A percentile compares a stretch with the other conserved stretches of the same genome.
These are phyloP conservation scores for Scaptodrosophila latifasciaeformis DNA, from an alignment of 2,888 invertebrate genomes.

Conservation along the genomic window DNA sequence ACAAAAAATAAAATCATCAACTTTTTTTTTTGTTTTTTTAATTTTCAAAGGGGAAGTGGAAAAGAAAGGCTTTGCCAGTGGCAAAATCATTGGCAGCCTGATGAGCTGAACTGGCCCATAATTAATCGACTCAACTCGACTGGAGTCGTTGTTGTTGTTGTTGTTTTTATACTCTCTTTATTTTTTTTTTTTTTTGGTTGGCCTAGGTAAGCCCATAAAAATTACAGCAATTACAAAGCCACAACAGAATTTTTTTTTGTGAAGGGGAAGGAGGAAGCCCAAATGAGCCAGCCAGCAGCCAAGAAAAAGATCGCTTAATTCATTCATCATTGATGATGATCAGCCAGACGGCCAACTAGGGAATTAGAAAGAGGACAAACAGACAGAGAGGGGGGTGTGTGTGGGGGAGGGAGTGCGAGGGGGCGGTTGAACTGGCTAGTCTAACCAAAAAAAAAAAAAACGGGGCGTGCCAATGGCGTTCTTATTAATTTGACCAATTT, in stretches of 20 bases:
- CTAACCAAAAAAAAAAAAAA: background rate
- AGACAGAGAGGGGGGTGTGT: background rate
- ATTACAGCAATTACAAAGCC: conserved; percentile 61
- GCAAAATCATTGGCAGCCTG: too few species aligned
- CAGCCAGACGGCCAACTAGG: conserved; percentile 2
- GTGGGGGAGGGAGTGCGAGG: conserved; percentile 7
- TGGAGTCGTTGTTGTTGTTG: too few species aligned
- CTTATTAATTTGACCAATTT: conserved; percentile 63
- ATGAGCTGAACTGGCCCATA: background rate
- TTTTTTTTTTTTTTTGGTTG: too few species aligned
- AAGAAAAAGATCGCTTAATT: conserved; percentile 53
- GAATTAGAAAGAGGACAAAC: background rate
- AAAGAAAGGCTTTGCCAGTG: too few species aligned
- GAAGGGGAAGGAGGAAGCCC: too few species aligned
- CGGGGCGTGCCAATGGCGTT: conserved; percentile 63
- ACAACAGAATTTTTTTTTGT: too few species aligned
- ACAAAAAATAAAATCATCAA: background rate
- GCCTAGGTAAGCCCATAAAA: conserved; percentile 34
- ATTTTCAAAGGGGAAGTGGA: too few species aligned
- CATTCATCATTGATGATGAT: conserved; percentile 59
- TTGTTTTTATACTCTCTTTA: conserved; percentile 36
- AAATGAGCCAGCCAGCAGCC: background rate
- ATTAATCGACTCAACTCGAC: conserved; percentile 27
- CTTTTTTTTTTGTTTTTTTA: background rate
- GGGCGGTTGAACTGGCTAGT: background rate